Conservation (phyloP, 2,113 vertebrate genomes). For the Corythaeola cristata region DNA sequence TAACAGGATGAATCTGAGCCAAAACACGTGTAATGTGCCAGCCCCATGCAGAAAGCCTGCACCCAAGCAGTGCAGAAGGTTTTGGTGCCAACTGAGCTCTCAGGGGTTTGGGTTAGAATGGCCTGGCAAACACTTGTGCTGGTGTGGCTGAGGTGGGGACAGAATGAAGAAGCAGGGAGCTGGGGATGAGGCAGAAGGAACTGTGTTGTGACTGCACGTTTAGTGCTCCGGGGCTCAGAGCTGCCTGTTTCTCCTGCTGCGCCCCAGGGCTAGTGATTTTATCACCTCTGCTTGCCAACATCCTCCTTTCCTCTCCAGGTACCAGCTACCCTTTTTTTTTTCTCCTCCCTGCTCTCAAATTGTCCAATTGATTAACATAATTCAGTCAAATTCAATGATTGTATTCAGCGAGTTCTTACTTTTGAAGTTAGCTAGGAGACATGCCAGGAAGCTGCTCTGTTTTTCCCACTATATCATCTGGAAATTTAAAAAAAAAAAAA, state of each 20-base stretch:
- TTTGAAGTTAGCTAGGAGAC: not conserved
- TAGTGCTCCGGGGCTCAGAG: not conserved
- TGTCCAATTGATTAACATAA: not conserved
- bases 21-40: rapidly evolving
- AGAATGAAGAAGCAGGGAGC: not conserved
- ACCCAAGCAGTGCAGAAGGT: not conserved
- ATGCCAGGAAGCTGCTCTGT: not conserved
- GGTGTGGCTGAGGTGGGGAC: not conserved
- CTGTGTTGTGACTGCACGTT: not conserved
- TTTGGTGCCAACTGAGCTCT: not conserved
- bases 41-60: not conserved
- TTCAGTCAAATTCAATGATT: not conserved
- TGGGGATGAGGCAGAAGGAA: not conserved
- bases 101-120: not conserved
- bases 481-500: no score
- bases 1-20: not conserved
- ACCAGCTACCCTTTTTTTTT: not conserved
- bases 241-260: not conserved
- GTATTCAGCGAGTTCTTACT: not conserved
- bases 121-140: not conserved
- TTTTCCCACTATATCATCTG: not conserved
- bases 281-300: not conserved
- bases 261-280: not conserved
- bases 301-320: not conserved
- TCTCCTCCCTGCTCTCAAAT: not conserved